Base-by-base conservation (phyloP, 2,113 vertebrate species). In the Propithecus coquereli region DNA sequence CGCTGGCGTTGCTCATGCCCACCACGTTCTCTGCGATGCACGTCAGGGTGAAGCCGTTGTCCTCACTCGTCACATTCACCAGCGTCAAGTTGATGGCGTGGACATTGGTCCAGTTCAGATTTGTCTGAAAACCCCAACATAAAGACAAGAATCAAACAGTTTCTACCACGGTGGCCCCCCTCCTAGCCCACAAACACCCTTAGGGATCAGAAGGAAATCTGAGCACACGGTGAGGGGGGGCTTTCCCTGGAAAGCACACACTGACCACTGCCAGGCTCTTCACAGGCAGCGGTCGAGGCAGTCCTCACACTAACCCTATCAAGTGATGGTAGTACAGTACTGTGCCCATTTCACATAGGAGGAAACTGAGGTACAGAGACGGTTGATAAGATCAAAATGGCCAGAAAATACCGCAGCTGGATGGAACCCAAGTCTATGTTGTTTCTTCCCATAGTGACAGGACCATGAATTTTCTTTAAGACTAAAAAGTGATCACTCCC, bases 21-120 rank as follows among this genome's bases (percentile, higher is more conserved):
- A 99, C 99, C 98, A 99, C 99, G 0, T 99, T 99, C 98, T 99
- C 99, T 0, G 99, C 99, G 22, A 99, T 99, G 98, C 99, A 99
- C 32, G 99, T 99, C 76, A 99, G 98, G 95, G 99, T 98, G 97
- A 99, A 99, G 84, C 99, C 99, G 0, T 99, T 99, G 98, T 99
- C 99, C 66, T 99, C 99, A 0, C 99, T 99, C 77, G 99, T 99
- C 98, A 99, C 99, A 2, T 99, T 99, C 97, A 99, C 99, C 71
- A 99, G 99, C 0, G 99, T 99, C 98, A 99, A 96, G 98, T 99
- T 99, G 98, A 99, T 99, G 95, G 99, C 99, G 50, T 99, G 99
- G 90, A 99, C 99, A 2, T 99, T 99, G 70, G 99, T 99, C 99
- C 99, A 99, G 97, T 99, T 99, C 81, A 99, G 99, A 43, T 99